phyloP scores from a whole-genome alignment of 1,140 invertebrate species.

The Drosophila asahinai region DNA sequence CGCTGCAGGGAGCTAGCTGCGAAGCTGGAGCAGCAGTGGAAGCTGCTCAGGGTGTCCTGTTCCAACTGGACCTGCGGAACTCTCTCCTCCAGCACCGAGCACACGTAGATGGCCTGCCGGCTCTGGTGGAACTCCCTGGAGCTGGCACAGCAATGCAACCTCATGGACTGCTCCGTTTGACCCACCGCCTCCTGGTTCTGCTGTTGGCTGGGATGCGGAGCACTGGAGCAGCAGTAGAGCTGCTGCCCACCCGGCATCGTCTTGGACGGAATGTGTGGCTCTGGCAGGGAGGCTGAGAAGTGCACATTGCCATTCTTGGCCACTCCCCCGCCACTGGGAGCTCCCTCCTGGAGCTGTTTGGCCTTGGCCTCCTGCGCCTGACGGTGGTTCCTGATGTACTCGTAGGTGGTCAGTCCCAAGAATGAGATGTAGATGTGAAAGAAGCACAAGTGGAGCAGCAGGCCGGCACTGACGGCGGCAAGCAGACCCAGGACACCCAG shows the following conservation, averaged over 20 bases:
- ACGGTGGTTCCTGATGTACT: conserved; percentile 91
- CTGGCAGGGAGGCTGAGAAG: conserved; percentile 49
- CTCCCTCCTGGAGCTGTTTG: conserved; percentile 59
- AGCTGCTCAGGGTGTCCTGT: conserved; percentile 51
- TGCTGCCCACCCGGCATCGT: conserved; percentile 42
- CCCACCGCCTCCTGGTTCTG: conserved; percentile 26
- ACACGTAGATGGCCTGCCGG: conserved; percentile 75
- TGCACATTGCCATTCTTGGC: conserved; percentile 49
- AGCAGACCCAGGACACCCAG: conserved; percentile 89
- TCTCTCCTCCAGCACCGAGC: conserved; percentile 76
- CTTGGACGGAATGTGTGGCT: conserved; percentile 73
- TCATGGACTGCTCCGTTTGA: conserved; percentile 34
- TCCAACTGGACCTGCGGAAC: conserved; percentile 35
- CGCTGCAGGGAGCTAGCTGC: conserved; percentile 71
- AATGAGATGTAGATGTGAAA: conserved; percentile 95
- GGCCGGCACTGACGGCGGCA: conserved; percentile 90
- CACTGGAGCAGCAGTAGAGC: conserved; percentile 77
- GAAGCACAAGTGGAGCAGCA: conserved; percentile 94
- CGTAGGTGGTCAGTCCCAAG: conserved; percentile 95
- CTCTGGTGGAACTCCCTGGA: conserved; percentile 78
- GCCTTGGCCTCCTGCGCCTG: conserved; percentile 80
- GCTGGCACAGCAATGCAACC: conserved; percentile 78
- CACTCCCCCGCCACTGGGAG: neutral
- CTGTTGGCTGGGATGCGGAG: conserved; percentile 69
- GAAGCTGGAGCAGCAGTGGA: conserved; percentile 83